Evolutionary conservation across 2,888 invertebrate species (phyloP).

Genomic region (Nasonovia ribisnigri): DNA sequence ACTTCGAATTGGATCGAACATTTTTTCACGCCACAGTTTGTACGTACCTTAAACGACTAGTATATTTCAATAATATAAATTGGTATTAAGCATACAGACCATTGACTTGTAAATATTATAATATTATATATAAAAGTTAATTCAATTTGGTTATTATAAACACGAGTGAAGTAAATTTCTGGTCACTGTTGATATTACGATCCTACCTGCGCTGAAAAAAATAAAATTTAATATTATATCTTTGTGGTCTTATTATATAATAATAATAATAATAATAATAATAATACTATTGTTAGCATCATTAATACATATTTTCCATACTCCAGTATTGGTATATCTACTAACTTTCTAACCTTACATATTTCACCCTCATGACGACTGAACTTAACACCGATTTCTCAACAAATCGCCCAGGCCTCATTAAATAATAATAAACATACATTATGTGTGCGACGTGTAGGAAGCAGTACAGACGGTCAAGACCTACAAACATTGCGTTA

Average conservation of each 20-base stretch:
- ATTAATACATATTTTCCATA: background rate
- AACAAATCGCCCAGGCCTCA: background rate
- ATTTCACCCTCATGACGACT: background rate
- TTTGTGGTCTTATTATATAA: background rate
- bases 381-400: background rate
- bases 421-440: background rate
- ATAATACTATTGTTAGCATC: no score
- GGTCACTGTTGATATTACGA: background rate
- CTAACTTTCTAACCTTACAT: background rate
- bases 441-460: background rate
- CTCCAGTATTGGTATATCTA: background rate
- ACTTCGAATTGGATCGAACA: constrained; percentile 22
- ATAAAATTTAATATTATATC: background rate
- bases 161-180: background rate
- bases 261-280: background rate
- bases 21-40: background rate
- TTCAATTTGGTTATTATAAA: background rate
- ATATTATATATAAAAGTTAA: no score
- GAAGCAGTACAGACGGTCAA: background rate
- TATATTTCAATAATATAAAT: background rate
- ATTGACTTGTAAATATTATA: background rate
- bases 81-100: background rate
- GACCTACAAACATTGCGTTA: background rate
- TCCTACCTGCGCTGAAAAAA: background rate
- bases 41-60: background rate